Conservation (phyloP, 2,113 vertebrate species). For the Tyrannus savana region DNA sequence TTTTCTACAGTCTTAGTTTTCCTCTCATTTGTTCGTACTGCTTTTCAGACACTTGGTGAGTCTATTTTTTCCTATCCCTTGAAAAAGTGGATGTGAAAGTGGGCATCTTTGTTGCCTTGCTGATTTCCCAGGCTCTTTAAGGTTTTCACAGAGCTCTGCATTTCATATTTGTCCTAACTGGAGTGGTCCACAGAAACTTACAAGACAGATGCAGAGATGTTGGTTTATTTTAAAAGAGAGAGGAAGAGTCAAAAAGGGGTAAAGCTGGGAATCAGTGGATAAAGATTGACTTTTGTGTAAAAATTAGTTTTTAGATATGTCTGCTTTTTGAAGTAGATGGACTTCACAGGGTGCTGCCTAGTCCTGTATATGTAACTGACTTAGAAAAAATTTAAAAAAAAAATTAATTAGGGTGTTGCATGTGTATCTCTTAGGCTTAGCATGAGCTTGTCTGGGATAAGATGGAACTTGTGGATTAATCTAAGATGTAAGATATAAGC, state of each 20-base stretch:
- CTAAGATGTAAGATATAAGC: background rate
- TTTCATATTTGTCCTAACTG: background rate
- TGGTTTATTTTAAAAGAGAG: background rate
- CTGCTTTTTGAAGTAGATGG: background rate
- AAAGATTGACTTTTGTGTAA: background rate
- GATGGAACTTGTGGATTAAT: background rate
- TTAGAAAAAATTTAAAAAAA: background rate
- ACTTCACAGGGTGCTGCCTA: background rate
- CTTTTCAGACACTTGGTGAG: slow-evolving; percentile 29
- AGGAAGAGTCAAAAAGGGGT: background rate
- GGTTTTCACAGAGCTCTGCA: background rate
- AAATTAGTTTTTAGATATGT: background rate
- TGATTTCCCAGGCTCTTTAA: background rate
- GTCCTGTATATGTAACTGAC: background rate
- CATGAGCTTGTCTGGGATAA: background rate
- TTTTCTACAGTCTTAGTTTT: slow-evolving; percentile 14
- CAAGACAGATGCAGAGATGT: background rate
- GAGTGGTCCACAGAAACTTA: background rate
- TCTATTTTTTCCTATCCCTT: background rate
- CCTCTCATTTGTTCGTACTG: background rate
- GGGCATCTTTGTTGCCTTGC: background rate
- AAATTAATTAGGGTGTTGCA: background rate
- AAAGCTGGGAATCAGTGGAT: background rate
- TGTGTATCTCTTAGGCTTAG: background rate
- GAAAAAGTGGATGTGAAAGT: slow-evolving; percentile 26